Conservation (phyloP, 2,113 vertebrate species). For the Labeo rohita region DNA sequence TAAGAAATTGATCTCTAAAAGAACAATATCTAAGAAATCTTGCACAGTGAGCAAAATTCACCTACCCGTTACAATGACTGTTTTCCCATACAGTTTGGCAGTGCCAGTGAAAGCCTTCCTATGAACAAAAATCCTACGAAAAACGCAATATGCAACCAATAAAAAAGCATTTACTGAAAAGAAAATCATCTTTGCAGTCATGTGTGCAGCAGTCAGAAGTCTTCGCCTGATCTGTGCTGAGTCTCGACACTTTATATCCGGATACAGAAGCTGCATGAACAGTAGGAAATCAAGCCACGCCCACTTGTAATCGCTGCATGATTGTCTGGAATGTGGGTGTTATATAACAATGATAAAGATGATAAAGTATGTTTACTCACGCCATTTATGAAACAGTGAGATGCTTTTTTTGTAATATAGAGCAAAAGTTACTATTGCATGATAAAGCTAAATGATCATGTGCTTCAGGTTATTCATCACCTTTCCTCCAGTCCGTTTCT, state of each 20-base stretch:
- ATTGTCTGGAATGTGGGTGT: neutral
- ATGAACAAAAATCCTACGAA: conserved; percentile 33
- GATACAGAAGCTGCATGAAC: neutral
- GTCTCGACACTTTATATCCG: too few species aligned
- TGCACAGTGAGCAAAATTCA: neutral
- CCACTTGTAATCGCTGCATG: too few species aligned
- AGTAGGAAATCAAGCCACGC: neutral
- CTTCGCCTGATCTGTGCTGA: neutral
- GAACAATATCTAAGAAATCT: neutral
- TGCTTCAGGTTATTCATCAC: too few species aligned
- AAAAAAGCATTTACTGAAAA: neutral
- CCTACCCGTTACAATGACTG: conserved; percentile 45
- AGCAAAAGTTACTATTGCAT: neutral
- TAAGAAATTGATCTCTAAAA: neutral
- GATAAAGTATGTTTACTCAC: neutral
- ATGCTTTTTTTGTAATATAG: too few species aligned
- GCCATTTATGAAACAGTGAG: neutral
- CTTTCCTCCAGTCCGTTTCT: too few species aligned
- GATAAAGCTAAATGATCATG: too few species aligned
- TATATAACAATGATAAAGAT: neutral
- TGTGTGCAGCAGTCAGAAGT: neutral
- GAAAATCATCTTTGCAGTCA: neutral
- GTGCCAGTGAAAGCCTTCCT: conserved; percentile 31
- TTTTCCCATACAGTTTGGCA: conserved; percentile 43
- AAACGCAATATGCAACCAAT: conserved; percentile 8